A percentile compares a stretch with the other conserved stretches of the same genome.
phyloP scores from a whole-genome alignment of 1,140 invertebrate genomes.

The Nasonia longicornis region DNA sequence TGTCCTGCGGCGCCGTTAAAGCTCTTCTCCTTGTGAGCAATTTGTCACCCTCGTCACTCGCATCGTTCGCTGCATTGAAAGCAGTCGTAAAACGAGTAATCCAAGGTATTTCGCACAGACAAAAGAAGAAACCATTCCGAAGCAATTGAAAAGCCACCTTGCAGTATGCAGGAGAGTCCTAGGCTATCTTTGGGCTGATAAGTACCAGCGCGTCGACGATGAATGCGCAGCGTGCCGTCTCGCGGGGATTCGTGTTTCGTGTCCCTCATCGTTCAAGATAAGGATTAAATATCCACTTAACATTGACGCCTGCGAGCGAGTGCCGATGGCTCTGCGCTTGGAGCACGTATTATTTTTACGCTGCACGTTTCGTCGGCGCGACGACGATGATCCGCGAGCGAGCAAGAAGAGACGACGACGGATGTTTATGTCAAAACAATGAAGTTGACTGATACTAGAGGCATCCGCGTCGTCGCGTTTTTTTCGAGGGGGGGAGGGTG shows the following conservation, averaged over 20 bases:
- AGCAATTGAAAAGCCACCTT: constrained; percentile 10
- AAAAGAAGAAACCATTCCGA: background rate
- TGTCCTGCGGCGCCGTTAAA: constrained; percentile 42
- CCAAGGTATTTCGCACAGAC: background rate
- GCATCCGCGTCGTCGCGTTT: background rate
- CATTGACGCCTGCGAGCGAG: background rate
- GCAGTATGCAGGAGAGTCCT: constrained; percentile 45
- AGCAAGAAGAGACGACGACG: background rate
- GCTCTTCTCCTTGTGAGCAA: constrained; percentile 30
- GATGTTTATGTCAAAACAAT: background rate
- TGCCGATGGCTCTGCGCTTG: background rate
- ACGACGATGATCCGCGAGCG: background rate
- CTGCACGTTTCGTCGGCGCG: no score
- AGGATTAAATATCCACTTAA: background rate
- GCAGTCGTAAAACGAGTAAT: background rate
- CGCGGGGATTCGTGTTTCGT: background rate
- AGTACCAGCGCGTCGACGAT: constrained; percentile 32
- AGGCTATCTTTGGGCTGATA: constrained; percentile 47
- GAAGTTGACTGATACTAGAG: background rate
- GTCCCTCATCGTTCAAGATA: constrained; percentile 15
- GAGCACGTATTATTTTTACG: no score
- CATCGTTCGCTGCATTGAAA: background rate
- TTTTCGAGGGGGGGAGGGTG: background rate
- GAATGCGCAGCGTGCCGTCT: constrained; percentile 36
- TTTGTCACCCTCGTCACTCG: background rate